These are phyloP conservation scores for Sisyra terminalis DNA, from an alignment of 2,888 invertebrate genomes.

Conservation along the genomic window DNA sequence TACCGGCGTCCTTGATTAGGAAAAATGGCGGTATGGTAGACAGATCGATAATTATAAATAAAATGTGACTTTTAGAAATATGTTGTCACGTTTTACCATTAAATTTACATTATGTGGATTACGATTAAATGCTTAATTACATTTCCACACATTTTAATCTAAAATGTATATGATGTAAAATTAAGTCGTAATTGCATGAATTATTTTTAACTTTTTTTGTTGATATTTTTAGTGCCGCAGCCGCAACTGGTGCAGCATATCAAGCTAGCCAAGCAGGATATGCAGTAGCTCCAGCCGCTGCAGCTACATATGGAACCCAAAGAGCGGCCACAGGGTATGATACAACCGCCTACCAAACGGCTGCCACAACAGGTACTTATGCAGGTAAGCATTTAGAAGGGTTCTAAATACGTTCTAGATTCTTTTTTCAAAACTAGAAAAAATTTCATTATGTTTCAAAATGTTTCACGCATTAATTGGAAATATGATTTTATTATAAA, in stretches of 20 bases:
- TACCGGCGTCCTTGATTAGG: conserved; percentile 24
- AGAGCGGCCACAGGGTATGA: conserved; percentile 67
- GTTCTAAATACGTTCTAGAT: too few species aligned
- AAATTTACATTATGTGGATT: neutral
- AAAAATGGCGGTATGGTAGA: conserved; percentile 19
- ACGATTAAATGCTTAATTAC: neutral
- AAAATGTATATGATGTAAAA: neutral
- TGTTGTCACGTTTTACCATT: neutral
- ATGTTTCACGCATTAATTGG: too few species aligned
- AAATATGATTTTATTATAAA: too few species aligned
- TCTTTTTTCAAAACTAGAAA: too few species aligned
- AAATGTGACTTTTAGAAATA: neutral
- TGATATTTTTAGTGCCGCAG: conserved; percentile 31
- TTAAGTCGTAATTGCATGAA: neutral
- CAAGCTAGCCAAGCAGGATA: conserved; percentile 71
- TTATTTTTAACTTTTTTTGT: neutral
- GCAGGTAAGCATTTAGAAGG: conserved; percentile 30
- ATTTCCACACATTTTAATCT: neutral
- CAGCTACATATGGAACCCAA: conserved; percentile 72
- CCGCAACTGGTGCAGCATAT: conserved; percentile 68
- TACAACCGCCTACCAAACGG: conserved; percentile 67
- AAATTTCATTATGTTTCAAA: too few species aligned
- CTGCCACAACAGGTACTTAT: conserved; percentile 57
- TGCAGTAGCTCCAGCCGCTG: conserved; percentile 68
- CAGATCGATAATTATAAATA: conserved; percentile 22